These are phyloP conservation scores for Oceanodroma tethys DNA, from an alignment of 2,113 vertebrate genomes.

Conservation along the genomic window DNA sequence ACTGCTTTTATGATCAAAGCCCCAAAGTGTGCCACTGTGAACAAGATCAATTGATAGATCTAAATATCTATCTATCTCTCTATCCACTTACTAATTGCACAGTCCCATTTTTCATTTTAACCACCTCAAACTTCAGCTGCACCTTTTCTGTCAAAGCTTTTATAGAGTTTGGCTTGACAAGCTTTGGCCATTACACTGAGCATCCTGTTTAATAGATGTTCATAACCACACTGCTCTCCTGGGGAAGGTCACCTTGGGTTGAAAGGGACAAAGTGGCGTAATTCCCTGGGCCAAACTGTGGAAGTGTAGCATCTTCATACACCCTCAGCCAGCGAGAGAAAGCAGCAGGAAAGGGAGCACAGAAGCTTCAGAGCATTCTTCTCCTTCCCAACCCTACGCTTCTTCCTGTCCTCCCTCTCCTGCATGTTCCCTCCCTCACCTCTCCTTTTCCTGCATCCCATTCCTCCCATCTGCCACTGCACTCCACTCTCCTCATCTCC, in stretches of 20 bases:
- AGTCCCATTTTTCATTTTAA: neutral
- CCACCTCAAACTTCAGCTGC: neutral
- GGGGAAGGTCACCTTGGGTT: neutral
- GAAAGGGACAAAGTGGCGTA: neutral
- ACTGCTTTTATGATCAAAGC: neutral
- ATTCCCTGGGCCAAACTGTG: neutral
- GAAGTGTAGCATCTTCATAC: neutral
- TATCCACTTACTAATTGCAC: neutral
- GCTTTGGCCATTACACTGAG: neutral
- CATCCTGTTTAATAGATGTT: neutral
- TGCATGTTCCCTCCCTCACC: conserved; percentile 17
- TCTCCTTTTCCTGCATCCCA: neutral
- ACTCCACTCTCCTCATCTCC: neutral
- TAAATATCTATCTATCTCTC: neutral
- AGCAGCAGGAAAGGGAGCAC: conserved; percentile 30
- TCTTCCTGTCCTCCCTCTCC: conserved; percentile 17
- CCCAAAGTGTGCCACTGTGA: neutral
- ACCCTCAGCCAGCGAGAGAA: neutral
- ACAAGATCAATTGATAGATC: neutral
- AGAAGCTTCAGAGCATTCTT: conserved; percentile 57
- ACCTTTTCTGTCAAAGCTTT: neutral
- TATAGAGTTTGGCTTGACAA: neutral
- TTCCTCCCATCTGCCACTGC: conserved; percentile 16
- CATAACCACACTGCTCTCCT: neutral
- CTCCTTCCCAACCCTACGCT: conserved; percentile 13